Evolutionary conservation across 2,113 vertebrate genomes (phyloP).

Genomic region (Pseudorasbora parva): DNA sequence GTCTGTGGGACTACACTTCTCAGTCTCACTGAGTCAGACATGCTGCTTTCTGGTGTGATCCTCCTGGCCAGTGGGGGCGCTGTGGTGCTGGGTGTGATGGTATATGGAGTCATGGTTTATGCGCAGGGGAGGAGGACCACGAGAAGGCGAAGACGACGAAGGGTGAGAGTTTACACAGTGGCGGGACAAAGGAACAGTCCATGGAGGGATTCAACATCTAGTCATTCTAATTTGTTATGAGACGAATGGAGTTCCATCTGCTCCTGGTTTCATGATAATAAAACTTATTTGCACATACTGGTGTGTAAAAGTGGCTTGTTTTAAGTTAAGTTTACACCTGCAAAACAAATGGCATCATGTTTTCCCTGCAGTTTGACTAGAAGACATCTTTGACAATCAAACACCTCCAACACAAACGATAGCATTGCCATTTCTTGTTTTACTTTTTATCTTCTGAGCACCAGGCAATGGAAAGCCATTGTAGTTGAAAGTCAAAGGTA

Average conservation of each 20-base stretch:
- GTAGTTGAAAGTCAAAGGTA: neutral
- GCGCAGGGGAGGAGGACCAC: conserved; percentile 61
- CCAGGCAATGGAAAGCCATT: neutral
- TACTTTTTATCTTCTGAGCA: too few relatives aligned
- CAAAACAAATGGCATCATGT: too few relatives aligned
- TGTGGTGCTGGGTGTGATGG: conserved; percentile 78
- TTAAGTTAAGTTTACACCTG: neutral
- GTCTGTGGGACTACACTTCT: conserved; percentile 84
- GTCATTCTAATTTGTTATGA: conserved; percentile 85
- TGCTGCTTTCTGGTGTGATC: conserved; percentile 82
- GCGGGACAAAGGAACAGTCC: conserved; percentile 73
- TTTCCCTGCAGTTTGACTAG: neutral
- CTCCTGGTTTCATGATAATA: neutral
- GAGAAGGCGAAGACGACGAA: conserved; percentile 53
- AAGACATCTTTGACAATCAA: neutral
- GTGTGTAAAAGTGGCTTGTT: neutral
- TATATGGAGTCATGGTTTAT: conserved; percentile 69
- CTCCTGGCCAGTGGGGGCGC: conserved; percentile 77
- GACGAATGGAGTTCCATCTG: neutral
- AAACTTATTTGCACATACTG: neutral
- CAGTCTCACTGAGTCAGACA: conserved; percentile 71
- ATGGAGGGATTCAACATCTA: conserved; percentile 80
- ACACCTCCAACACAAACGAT: neutral
- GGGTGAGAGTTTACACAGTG: conserved; percentile 81
- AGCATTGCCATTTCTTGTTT: neutral